phyloP scores from a whole-genome alignment of 2,113 vertebrate species.

The Anoplopoma fimbria region DNA sequence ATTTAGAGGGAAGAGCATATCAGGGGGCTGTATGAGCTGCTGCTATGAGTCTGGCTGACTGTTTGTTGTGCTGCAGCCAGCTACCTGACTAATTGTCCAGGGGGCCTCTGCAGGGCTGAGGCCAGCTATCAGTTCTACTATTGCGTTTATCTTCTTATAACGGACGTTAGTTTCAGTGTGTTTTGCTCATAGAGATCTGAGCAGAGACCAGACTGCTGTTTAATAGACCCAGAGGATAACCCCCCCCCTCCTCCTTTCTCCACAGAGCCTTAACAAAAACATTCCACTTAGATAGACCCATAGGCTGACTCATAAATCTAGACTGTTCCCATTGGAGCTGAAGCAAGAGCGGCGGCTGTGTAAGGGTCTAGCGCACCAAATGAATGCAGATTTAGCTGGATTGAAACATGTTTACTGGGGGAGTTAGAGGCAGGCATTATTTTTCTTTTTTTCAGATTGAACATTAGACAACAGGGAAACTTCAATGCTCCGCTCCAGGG shows the following conservation, averaged over 20 bases:
- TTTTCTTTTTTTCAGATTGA: background rate
- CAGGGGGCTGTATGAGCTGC: background rate
- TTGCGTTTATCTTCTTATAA: background rate
- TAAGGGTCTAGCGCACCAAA: background rate
- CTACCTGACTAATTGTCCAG: slow-evolving; percentile 61
- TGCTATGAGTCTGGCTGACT: slow-evolving; percentile 12
- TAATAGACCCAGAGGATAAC: slow-evolving; percentile 32
- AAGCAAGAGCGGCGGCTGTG: background rate
- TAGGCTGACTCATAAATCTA: slow-evolving; percentile 66
- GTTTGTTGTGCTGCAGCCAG: slow-evolving; percentile 10
- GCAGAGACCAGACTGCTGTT: slow-evolving; percentile 8
- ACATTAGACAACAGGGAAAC: background rate
- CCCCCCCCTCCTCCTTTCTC: slow-evolving; percentile 8
- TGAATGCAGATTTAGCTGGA: slow-evolving; percentile 10
- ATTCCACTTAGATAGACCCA: slow-evolving; percentile 63
- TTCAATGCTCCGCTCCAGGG: background rate
- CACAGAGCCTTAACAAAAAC: slow-evolving; percentile 66
- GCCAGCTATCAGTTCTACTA: slow-evolving; percentile 15
- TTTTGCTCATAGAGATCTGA: slow-evolving; percentile 1
- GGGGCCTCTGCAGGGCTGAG: slow-evolving; percentile 69
- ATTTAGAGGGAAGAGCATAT: background rate
- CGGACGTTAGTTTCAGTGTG: background rate
- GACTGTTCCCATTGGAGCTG: slow-evolving; percentile 34
- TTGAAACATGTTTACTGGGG: slow-evolving; percentile 20
- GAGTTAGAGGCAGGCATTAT: slow-evolving; percentile 18